Evolutionary conservation across 2,888 invertebrate species (phyloP).

Genomic region (Agelastica alni): DNA sequence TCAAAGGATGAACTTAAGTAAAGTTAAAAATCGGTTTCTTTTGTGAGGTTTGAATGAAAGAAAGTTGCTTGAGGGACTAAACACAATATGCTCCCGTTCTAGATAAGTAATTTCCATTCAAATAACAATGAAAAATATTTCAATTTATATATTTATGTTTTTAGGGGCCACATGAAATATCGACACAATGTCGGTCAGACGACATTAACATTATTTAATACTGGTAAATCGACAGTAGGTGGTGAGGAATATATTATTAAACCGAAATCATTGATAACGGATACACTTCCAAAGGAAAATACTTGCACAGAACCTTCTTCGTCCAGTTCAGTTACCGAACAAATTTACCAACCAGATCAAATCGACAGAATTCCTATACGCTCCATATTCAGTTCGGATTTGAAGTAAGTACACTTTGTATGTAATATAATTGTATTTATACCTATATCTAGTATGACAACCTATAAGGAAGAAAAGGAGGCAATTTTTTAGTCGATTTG

Average conservation of each 20-base stretch:
- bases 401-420: constrained; percentile 16
- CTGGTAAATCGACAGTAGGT: constrained; percentile 50
- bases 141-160: too few relatives aligned
- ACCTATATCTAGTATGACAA: too few relatives aligned
- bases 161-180: constrained; percentile 58
- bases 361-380: constrained; percentile 66
- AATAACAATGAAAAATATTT: too few relatives aligned
- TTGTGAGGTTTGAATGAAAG: too few relatives aligned
- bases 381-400: constrained; percentile 64
- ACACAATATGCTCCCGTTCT: too few relatives aligned
- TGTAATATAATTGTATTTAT: too few relatives aligned
- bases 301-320: constrained; percentile 15
- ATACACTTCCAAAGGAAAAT: constrained; percentile 20
- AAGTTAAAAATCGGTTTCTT: too few relatives aligned
- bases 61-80: too few relatives aligned
- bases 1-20: too few relatives aligned
- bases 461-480: too few relatives aligned
- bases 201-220: constrained; percentile 57
- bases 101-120: too few relatives aligned
- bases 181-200: constrained; percentile 58
- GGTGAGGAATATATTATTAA: constrained; percentile 60
- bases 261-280: constrained; percentile 43
- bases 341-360: constrained; percentile 63
- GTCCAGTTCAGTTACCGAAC: constrained; percentile 12
- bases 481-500: too few relatives aligned